phyloP scores from a whole-genome alignment of 2,113 vertebrate species.

The Microcebus lehilahytsara region DNA sequence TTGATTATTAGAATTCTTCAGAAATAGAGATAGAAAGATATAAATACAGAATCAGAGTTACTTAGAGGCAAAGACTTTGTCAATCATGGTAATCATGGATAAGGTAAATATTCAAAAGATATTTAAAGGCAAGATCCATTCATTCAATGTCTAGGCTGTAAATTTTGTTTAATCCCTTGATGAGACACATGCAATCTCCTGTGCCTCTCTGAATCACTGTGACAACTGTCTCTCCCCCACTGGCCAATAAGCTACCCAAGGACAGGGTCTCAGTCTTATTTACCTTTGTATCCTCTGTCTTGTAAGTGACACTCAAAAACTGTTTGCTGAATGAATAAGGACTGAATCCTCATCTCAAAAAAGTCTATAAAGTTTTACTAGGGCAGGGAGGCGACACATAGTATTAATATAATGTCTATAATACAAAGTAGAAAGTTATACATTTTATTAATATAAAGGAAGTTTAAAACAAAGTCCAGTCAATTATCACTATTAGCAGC shows the following conservation, averaged over 20 bases:
- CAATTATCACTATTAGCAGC: neutral
- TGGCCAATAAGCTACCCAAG: neutral
- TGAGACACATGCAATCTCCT: neutral
- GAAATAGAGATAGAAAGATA: neutral
- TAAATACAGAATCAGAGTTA: neutral
- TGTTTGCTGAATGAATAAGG: neutral
- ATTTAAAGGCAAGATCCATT: neutral
- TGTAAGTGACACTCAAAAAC: neutral
- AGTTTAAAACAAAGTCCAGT: neutral
- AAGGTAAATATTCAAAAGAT: neutral
- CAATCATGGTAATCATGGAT: neutral
- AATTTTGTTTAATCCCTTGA: neutral
- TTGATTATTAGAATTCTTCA: neutral
- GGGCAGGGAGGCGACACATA: too few relatives aligned
- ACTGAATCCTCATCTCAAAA: neutral
- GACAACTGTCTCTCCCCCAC: neutral
- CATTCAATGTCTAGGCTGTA: neutral
- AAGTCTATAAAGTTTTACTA: neutral
- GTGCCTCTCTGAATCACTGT: neutral
- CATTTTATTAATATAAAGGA: neutral
- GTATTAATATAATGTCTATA: neutral
- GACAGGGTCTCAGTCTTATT: neutral
- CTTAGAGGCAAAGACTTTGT: neutral
- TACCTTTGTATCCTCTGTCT: neutral
- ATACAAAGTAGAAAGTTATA: neutral